Evolutionary conservation across 2,888 invertebrate genomes (phyloP), one percentile per base, ranked within the genome.

Genomic region (Dendrolimus houi): DNA sequence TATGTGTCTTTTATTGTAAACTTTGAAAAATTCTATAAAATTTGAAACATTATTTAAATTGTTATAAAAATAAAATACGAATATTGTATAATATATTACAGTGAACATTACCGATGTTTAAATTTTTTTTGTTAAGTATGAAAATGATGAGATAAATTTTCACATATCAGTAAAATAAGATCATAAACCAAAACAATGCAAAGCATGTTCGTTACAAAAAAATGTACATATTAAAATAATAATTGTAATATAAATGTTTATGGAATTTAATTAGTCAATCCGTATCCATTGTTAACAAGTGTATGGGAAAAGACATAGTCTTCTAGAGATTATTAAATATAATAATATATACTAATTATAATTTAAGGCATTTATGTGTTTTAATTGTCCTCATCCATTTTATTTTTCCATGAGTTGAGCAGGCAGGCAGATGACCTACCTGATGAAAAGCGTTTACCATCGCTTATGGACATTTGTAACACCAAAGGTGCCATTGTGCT

Each of bases 261-360:
- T 62, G 59, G 8, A 57, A 52, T 60, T 59, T 41, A 62, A 62
- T 74, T 71, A 74, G 69, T 62, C 62, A 74, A 74, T 75, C 73
- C 70, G 73, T 81, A 81, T 79, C 76, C 72, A 79, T 61, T 78
- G 77, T 69, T 67, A 29, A 29, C 74, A 67, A 64, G 63, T 64
- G 59, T 57, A 59, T 63, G 70, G 68, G 71, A 70, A 78, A 80
- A 83, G 79, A 79, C 81, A 74, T 76, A 79, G 81, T 83, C 80
- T 76, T 75, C 72, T 75, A 79, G 78, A 78, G 75, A 80, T 79
- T 80, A 75, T 73, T 68, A 60, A 68, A 69, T 69, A 75, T 70
- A 70, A 47, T 47, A 47, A 47, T 47, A 47, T 10, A 47, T 29
- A 29, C 29, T 29, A 75, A 79, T 67, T 71, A 74, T 66, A 67